Percentiles rank a stretch among this genome's conserved stretches.
These are phyloP conservation scores for Drosophila serrata DNA, from an alignment of 1,140 invertebrate genomes.

Conservation along the genomic window DNA sequence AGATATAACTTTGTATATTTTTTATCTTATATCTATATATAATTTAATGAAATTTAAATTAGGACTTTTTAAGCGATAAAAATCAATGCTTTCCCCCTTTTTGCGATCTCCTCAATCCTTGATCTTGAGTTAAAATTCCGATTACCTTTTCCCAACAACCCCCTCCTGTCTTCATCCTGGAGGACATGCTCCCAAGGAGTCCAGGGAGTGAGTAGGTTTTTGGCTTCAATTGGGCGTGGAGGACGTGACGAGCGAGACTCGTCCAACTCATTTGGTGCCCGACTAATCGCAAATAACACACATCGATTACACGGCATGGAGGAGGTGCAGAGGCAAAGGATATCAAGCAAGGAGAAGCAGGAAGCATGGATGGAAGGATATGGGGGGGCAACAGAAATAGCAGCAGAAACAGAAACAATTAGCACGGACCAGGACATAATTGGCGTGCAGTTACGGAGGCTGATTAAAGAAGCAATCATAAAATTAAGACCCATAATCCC, in stretches of 20 bases:
- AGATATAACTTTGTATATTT: too few species aligned
- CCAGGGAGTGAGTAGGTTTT: neutral
- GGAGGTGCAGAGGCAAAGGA: neutral
- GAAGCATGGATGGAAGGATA: conserved; percentile 2
- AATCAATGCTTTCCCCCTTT: neutral
- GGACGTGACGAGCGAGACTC: conserved; percentile 17
- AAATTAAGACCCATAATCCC: conserved; percentile 82
- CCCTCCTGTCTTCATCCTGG: neutral
- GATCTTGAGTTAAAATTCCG: neutral
- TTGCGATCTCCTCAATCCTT: neutral
- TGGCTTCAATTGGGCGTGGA: conserved; percentile 18
- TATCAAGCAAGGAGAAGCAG: too few species aligned
- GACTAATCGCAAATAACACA: conserved; percentile 74
- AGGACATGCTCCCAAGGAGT: too few species aligned
- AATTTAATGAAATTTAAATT: too few species aligned
- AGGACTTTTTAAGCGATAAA: too few species aligned
- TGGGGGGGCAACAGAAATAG: conserved; percentile 14
- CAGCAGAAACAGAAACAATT: conserved; percentile 69
- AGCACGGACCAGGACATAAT: conserved; percentile 74
- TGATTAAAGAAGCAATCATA: conserved; percentile 83
- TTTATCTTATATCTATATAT: too few species aligned
- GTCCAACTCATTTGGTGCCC: conserved; percentile 64
- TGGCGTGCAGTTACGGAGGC: conserved; percentile 77
- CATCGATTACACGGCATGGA: conserved; percentile 57
- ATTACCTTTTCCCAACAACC: neutral